Percentiles rank a stretch among this genome's conserved stretches.
Evolutionary conservation across 2,113 vertebrate species (phyloP).

Genomic region (Plotosus lineatus): DNA sequence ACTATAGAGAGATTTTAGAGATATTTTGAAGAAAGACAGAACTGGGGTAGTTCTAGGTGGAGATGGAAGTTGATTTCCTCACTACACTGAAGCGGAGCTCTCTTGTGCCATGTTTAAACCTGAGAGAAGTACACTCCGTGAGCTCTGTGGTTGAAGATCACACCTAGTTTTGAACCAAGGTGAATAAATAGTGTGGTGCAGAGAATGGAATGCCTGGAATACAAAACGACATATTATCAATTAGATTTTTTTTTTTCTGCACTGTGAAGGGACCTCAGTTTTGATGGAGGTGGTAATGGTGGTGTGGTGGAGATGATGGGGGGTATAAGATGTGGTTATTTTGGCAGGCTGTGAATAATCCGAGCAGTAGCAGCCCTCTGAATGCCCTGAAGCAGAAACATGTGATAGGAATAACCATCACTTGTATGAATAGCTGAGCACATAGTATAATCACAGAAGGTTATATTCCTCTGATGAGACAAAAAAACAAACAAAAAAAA

Average conservation of each 20-base stretch:
- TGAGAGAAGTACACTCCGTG: background rate
- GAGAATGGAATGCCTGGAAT: background rate
- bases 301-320: background rate
- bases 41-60: background rate
- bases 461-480: background rate
- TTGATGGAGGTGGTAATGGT: too few relatives aligned
- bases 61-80: background rate
- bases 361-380: background rate
- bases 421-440: background rate
- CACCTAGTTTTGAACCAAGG: background rate
- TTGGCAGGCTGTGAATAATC: background rate
- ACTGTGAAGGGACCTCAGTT: background rate
- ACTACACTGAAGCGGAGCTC: background rate
- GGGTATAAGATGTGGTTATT: background rate
- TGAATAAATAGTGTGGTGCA: slow-evolving; percentile 6
- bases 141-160: background rate
- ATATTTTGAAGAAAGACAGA: background rate
- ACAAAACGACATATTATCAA: background rate
- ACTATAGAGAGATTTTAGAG: background rate
- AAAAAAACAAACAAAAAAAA: background rate
- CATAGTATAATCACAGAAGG: background rate
- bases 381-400: background rate
- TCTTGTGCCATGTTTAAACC: slow-evolving; percentile 2
- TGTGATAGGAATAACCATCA: background rate
- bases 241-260: background rate